Conservation (phyloP, 2,113 vertebrate species). For the Zeus faber region DNA sequence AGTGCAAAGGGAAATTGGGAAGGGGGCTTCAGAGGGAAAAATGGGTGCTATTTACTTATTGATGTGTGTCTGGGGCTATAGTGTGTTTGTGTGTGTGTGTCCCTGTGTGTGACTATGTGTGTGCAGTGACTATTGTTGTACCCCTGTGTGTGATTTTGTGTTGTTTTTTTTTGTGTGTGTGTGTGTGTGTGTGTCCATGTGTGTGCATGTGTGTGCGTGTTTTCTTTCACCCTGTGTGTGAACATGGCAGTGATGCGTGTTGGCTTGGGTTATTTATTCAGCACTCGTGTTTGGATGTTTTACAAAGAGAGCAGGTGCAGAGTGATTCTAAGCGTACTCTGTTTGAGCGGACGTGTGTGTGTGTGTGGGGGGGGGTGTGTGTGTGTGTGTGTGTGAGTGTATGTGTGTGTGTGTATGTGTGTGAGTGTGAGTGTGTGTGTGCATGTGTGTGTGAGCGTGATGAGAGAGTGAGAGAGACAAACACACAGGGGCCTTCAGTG, state of each 20-base stretch:
- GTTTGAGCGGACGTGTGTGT: constrained; percentile 51
- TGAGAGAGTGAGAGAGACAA: too few species aligned
- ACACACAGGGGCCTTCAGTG: constrained; percentile 59
- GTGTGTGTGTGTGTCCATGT: too few species aligned
- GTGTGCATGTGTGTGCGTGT: constrained; percentile 25
- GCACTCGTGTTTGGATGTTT: constrained; percentile 75
- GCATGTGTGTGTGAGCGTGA: constrained; percentile 28
- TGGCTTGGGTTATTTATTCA: constrained; percentile 76
- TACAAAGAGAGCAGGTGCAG: constrained; percentile 79
- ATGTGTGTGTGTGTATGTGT: constrained; percentile 17
- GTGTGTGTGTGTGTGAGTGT: constrained; percentile 24
- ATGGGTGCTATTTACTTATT: constrained; percentile 73
- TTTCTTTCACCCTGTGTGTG: constrained; percentile 17
- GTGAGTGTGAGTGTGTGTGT: constrained; percentile 21
- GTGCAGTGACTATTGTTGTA: too few species aligned
- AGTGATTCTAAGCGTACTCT: constrained; percentile 63
- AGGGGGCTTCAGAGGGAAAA: constrained; percentile 48
- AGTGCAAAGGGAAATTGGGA: constrained; percentile 5
- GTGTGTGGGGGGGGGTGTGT: constrained; percentile 22
- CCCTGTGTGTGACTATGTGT: too few species aligned
- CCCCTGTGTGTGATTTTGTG: too few species aligned
- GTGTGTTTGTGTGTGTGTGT: constrained; percentile 38
- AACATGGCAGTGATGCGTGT: constrained; percentile 50
- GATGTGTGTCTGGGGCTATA: constrained; percentile 68
- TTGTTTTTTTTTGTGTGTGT: too few species aligned